A percentile compares a stretch with the other conserved stretches of the same genome.
Conservation (phyloP, 2,113 vertebrate genomes). For the Aix galericulata region DNA sequence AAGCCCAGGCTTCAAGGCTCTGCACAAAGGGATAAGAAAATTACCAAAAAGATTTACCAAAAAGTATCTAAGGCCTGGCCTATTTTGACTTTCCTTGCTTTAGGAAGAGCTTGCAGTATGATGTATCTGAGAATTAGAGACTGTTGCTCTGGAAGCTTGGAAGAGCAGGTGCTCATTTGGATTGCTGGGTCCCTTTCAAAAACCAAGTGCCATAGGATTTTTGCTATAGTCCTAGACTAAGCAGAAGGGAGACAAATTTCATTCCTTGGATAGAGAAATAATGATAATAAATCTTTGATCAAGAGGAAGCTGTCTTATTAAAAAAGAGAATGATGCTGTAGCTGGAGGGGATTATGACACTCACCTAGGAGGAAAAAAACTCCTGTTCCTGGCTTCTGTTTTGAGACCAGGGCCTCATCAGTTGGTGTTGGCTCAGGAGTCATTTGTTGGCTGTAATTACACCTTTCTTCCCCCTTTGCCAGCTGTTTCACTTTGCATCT, state of each 20-base stretch:
- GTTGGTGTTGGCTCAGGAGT: background rate
- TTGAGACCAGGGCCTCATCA: background rate
- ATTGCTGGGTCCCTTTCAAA: background rate
- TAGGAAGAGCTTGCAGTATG: background rate
- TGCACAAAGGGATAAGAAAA: background rate
- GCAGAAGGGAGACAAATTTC: background rate
- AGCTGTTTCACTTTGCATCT: background rate
- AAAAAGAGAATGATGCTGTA: background rate
- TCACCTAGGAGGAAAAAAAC: background rate
- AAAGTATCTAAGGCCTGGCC: background rate
- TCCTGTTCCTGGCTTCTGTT: background rate
- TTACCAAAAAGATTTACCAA: background rate
- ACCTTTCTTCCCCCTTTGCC: background rate
- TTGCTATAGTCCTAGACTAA: background rate
- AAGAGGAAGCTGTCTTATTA: background rate
- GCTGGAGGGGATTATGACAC: background rate
- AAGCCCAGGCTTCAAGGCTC: background rate
- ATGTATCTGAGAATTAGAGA: background rate
- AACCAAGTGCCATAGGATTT: background rate
- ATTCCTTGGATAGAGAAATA: background rate
- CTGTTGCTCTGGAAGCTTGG: background rate
- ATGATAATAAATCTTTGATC: background rate
- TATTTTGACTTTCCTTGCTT: background rate
- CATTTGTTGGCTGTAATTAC: background rate
- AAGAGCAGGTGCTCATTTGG: background rate